phyloP scores from a whole-genome alignment of 2,888 invertebrate genomes.

The Neelides folsomi region DNA sequence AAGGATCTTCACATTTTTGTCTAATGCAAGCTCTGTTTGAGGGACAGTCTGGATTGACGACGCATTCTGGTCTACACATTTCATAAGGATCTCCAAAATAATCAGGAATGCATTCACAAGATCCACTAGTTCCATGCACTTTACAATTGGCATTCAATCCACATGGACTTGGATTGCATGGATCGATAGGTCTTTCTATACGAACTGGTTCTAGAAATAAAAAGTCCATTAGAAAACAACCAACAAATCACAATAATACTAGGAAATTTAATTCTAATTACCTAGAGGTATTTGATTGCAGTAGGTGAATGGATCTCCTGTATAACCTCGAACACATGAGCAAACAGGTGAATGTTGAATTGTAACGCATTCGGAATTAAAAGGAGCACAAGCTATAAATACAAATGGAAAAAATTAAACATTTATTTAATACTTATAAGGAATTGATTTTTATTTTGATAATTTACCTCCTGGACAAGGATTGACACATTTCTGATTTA shows the following conservation, averaged over 20 bases:
- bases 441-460: no score
- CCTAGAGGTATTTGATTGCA: slow-evolving; percentile 6
- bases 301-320: slow-evolving; percentile 44
- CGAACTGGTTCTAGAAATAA: no score
- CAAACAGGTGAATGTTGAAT: slow-evolving; percentile 34
- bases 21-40: slow-evolving; percentile 58
- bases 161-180: slow-evolving; percentile 75
- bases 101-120: slow-evolving; percentile 57
- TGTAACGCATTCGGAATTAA: slow-evolving; percentile 4
- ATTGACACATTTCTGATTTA: slow-evolving; percentile 44
- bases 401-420: no score
- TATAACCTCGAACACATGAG: slow-evolving; percentile 34
- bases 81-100: slow-evolving; percentile 59
- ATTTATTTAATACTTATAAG: no score
- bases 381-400: slow-evolving; percentile 5
- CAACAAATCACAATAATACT: no score
- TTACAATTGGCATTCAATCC: slow-evolving; percentile 62
- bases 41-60: slow-evolving; percentile 60
- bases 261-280: no score
- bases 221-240: no score
- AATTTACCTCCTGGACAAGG: slow-evolving; percentile 45
- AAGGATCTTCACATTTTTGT: slow-evolving; percentile 39
- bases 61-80: slow-evolving; percentile 51
- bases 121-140: slow-evolving; percentile 49
- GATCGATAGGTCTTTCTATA: slow-evolving; percentile 41